A percentile compares a stretch with the other conserved stretches of the same genome.
Conservation (phyloP, 2,113 vertebrate species). For the Abramis brama region DNA sequence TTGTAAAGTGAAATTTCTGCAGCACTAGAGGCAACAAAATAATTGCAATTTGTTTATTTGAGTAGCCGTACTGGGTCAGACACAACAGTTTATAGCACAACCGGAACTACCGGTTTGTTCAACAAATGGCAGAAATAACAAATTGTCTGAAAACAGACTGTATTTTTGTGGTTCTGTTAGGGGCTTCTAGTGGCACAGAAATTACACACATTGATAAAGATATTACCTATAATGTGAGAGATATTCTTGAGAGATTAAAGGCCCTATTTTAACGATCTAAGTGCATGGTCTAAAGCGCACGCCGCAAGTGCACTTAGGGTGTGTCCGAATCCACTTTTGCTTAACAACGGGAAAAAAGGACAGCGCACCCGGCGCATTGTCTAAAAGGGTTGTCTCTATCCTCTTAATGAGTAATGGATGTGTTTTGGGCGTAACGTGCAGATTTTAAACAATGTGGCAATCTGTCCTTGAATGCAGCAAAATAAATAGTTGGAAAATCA, state of each 20-base stretch:
- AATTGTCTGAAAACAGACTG: background rate
- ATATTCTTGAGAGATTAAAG: background rate
- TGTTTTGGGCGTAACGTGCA: too few species aligned
- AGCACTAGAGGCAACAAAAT: background rate
- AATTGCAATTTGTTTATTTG: background rate
- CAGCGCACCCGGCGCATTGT: too few species aligned
- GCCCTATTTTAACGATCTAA: too few species aligned
- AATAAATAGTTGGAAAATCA: background rate
- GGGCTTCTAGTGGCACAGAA: background rate
- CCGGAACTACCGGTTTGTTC: background rate
- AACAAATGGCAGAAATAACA: background rate
- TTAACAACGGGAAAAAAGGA: too few species aligned
- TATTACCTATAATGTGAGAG: background rate
- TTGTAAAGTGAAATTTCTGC: background rate
- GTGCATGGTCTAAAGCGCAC: too few species aligned
- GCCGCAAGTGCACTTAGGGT: too few species aligned
- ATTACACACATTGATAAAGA: background rate
- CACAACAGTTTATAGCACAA: background rate
- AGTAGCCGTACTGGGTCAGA: background rate
- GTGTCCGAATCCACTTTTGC: too few species aligned
- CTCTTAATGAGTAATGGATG: too few species aligned
- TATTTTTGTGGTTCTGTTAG: background rate
- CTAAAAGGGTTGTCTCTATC: too few species aligned
- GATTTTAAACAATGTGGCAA: too few species aligned
- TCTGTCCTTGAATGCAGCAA: too few species aligned